A percentile compares a stretch with the other conserved stretches of the same genome.
These are phyloP conservation scores for Remorina albescens DNA, from an alignment of 2,797 vertebrate species.

Conservation along the genomic window DNA sequence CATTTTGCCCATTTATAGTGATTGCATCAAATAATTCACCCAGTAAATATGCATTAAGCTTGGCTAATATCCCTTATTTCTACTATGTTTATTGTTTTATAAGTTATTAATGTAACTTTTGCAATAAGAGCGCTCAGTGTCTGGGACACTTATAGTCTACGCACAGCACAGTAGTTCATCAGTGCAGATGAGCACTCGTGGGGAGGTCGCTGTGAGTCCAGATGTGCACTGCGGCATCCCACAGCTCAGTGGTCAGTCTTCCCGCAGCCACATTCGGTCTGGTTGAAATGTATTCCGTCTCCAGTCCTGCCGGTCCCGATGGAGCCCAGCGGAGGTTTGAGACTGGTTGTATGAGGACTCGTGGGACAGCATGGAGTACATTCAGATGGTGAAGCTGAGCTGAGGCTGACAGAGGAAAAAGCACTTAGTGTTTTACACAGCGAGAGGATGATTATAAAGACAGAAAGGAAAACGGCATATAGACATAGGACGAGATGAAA, in stretches of 20 bases:
- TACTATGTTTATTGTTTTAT: conserved; percentile 35
- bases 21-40: conserved; percentile 29
- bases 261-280: conserved; percentile 65
- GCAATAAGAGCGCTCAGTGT: conserved; percentile 51
- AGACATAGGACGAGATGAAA: conserved; percentile 46
- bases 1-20: neutral
- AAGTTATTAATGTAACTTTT: conserved; percentile 41
- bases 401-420: conserved; percentile 42
- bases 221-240: conserved; percentile 64
- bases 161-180: conserved; percentile 42
- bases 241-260: conserved; percentile 54
- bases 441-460: conserved; percentile 40
- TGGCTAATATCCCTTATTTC: conserved; percentile 17
- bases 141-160: conserved; percentile 47
- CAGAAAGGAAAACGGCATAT: conserved; percentile 13
- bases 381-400: conserved; percentile 61
- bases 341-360: conserved; percentile 64
- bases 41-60: neutral
- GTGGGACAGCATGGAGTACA: conserved; percentile 59
- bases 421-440: conserved; percentile 41
- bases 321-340: conserved; percentile 63
- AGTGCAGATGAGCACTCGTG: conserved; percentile 49
- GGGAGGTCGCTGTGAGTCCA: conserved; percentile 67
- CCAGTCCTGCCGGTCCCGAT: conserved; percentile 53
- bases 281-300: conserved; percentile 66